Evolutionary conservation across 1,140 invertebrate species (phyloP).

Genomic region (Bradysia coprophila): DNA sequence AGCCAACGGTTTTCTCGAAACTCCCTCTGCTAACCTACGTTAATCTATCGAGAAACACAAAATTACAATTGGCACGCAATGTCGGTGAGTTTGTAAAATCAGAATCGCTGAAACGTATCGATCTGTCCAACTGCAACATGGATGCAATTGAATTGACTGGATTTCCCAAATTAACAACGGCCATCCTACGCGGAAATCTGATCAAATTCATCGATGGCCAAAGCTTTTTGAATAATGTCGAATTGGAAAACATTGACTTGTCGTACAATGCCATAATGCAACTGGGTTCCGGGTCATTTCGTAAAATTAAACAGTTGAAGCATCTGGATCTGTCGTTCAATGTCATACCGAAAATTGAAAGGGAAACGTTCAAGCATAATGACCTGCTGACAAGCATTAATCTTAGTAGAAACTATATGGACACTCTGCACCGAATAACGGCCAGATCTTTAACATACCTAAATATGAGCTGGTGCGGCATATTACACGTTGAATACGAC

Average conservation of each 20-base stretch:
- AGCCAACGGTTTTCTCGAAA: slow-evolving; percentile 25
- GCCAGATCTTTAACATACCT: slow-evolving; percentile 30
- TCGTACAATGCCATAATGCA: slow-evolving; percentile 37
- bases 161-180: slow-evolving; percentile 34
- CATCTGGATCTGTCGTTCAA: slow-evolving; percentile 45
- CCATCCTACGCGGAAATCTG: slow-evolving; percentile 36
- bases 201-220: slow-evolving; percentile 30
- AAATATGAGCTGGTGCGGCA: slow-evolving; percentile 39
- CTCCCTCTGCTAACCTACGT: slow-evolving; percentile 28
- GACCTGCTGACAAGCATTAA: slow-evolving; percentile 33
- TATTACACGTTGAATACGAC: slow-evolving; percentile 28
- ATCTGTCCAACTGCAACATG: slow-evolving; percentile 42
- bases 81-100: slow-evolving; percentile 24
- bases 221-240: slow-evolving; percentile 36
- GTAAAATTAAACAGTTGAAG: slow-evolving; percentile 29
- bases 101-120: slow-evolving; percentile 31
- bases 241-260: slow-evolving; percentile 39
- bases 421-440: slow-evolving; percentile 30
- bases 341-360: slow-evolving; percentile 31
- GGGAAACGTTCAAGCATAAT: slow-evolving; percentile 30
- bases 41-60: slow-evolving; percentile 30
- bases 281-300: slow-evolving; percentile 32
- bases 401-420: slow-evolving; percentile 43
- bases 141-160: slow-evolving; percentile 34
- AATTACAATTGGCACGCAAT: slow-evolving; percentile 24